Conservation (phyloP, 2,797 vertebrate species). For the Glyptemys insculpta region DNA sequence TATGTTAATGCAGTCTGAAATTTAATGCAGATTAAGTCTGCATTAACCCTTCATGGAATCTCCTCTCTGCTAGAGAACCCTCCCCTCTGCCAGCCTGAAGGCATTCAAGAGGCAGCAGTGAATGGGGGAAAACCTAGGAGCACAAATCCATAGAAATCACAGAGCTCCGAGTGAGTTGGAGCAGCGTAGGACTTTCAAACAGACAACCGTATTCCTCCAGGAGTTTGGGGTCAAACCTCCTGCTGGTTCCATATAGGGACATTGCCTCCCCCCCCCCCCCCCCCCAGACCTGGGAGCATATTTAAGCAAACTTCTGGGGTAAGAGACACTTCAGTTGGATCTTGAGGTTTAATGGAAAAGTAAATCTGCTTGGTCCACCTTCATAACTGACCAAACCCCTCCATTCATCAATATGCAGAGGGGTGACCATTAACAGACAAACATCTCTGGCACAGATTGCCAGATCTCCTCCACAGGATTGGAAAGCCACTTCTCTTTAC, state of each 20-base stretch:
- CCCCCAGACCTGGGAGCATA: too few relatives aligned
- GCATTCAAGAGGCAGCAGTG: accelerated
- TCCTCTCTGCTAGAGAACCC: neutral
- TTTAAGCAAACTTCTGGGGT: too few relatives aligned
- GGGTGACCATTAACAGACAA: too few relatives aligned
- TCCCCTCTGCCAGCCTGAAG: neutral
- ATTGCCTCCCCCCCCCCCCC: too few relatives aligned
- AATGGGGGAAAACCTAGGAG: neutral
- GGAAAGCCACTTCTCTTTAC: too few relatives aligned
- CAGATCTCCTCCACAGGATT: too few relatives aligned
- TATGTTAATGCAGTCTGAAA: slow-evolving; percentile 48
- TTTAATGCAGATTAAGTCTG: neutral
- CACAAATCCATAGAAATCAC: neutral
- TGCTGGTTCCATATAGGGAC: neutral
- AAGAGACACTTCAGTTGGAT: too few relatives aligned
- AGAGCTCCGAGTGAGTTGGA: neutral
- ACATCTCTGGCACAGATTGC: too few relatives aligned
- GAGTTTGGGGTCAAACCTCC: neutral
- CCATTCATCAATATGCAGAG: too few relatives aligned
- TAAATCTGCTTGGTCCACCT: too few relatives aligned
- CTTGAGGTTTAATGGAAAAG: too few relatives aligned
- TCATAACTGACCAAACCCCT: too few relatives aligned
- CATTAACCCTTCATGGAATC: neutral
- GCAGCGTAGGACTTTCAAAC: neutral
- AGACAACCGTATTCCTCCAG: neutral